These are phyloP conservation scores for Heliconius hortense DNA, from an alignment of 2,888 invertebrate genomes.

Conservation along the genomic window DNA sequence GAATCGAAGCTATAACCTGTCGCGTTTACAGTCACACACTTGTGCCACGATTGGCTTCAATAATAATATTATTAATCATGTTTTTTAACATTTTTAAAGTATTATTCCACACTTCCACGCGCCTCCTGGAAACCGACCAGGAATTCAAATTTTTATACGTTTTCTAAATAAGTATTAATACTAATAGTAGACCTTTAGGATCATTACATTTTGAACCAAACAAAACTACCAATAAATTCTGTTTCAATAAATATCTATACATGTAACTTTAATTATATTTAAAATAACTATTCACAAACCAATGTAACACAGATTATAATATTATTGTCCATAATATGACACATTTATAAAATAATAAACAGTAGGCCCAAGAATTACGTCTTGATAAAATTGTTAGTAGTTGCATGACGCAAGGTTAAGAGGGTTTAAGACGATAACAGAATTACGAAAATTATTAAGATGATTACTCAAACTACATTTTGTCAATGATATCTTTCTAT, in stretches of 20 bases:
- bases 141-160: too few relatives aligned
- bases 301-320: background rate
- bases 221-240: background rate
- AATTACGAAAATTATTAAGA: background rate
- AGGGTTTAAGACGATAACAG: background rate
- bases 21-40: too few relatives aligned
- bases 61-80: too few relatives aligned
- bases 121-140: too few relatives aligned
- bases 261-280: background rate
- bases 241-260: background rate
- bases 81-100: too few relatives aligned
- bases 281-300: background rate
- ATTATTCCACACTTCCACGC: too few relatives aligned
- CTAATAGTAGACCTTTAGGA: too few relatives aligned
- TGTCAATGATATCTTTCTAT: background rate
- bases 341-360: background rate
- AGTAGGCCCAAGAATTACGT: background rate
- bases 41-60: too few relatives aligned
- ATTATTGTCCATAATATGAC: background rate
- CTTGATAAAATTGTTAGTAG: background rate
- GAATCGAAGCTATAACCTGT: too few relatives aligned
- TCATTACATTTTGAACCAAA: background rate
- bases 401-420: conserved; percentile 12
- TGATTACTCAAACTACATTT: background rate
- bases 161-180: too few relatives aligned